Percentiles rank a stretch among this genome's conserved stretches.
These are phyloP conservation scores for Oscheius sp. DNA, from an alignment of 1,140 invertebrate species.

Conservation along the genomic window DNA sequence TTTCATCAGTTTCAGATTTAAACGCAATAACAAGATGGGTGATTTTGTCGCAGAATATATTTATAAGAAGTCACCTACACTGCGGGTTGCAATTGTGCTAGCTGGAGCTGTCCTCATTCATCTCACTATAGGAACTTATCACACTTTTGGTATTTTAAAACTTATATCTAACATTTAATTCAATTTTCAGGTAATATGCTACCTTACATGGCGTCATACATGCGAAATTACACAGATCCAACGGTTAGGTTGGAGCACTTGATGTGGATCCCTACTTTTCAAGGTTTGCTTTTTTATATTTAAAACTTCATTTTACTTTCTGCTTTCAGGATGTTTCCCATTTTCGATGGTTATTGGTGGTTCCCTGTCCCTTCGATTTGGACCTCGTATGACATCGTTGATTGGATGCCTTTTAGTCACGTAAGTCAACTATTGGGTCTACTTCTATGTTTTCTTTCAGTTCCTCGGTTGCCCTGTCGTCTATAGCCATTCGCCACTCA, in stretches of 20 bases:
- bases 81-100: slow-evolving; percentile 45
- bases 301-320: slow-evolving; percentile 17
- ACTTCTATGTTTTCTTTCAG: slow-evolving; percentile 39
- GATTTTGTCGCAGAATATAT: slow-evolving; percentile 13
- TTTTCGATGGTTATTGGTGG: slow-evolving; percentile 61
- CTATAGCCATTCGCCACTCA: slow-evolving; percentile 53
- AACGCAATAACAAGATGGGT: slow-evolving; percentile 2
- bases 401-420: slow-evolving; percentile 55
- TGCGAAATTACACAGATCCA: slow-evolving; percentile 57
- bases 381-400: slow-evolving; percentile 50
- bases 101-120: slow-evolving; percentile 58
- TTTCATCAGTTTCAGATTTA: neutral
- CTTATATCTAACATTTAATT: neutral
- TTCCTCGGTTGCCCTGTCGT: slow-evolving; percentile 51
- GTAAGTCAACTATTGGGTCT: slow-evolving; percentile 36
- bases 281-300: slow-evolving; percentile 25
- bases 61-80: neutral
- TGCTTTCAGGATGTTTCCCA: slow-evolving; percentile 54
- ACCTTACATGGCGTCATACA: slow-evolving; percentile 61
- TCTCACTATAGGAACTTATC: slow-evolving; percentile 57
- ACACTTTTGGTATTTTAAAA: slow-evolving; percentile 52
- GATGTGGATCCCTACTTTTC: slow-evolving; percentile 57
- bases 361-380: slow-evolving; percentile 44
- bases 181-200: slow-evolving; percentile 55
- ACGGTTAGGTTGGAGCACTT: slow-evolving; percentile 49